Evolutionary conservation across 2,113 vertebrate species (phyloP).

Genomic region (Todiramphus chloris): DNA sequence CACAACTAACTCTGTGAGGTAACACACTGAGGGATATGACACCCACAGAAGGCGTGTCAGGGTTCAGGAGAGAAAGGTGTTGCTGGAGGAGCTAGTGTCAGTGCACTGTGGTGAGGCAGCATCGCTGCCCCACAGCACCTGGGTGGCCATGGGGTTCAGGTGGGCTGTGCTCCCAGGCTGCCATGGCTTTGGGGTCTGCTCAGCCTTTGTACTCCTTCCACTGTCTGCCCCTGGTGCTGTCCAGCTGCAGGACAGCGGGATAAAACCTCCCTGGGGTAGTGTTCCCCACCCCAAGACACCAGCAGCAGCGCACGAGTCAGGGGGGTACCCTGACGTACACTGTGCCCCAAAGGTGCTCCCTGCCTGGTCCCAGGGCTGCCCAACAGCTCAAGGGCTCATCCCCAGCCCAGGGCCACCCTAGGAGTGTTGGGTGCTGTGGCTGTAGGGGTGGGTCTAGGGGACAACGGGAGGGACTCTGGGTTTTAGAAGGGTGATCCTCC

Average conservation of each 20-base stretch:
- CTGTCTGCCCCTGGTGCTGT: not conserved
- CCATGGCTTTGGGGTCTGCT: not conserved
- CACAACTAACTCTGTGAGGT: not conserved
- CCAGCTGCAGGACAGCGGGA: not conserved
- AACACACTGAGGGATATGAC: not conserved
- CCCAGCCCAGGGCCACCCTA: not conserved
- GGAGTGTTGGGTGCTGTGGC: accelerated
- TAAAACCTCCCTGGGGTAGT: not conserved
- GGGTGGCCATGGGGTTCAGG: not conserved
- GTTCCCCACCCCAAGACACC: no score
- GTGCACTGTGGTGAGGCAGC: no score
- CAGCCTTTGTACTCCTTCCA: not conserved
- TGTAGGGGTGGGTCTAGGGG: not conserved
- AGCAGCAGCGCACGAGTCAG: not conserved
- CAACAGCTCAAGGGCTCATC: no score
- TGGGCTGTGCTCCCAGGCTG: not conserved
- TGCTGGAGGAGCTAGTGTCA: not conserved
- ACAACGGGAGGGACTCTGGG: not conserved
- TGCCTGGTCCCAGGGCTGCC: not conserved
- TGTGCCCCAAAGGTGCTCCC: not conserved
- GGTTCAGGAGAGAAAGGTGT: not conserved
- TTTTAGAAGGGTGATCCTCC: not conserved
- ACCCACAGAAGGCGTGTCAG: not conserved
- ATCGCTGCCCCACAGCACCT: accelerated
- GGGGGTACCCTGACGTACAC: accelerated